Base-by-base conservation (phyloP, 2,888 invertebrate species). In the Perizoma affinitatum region DNA sequence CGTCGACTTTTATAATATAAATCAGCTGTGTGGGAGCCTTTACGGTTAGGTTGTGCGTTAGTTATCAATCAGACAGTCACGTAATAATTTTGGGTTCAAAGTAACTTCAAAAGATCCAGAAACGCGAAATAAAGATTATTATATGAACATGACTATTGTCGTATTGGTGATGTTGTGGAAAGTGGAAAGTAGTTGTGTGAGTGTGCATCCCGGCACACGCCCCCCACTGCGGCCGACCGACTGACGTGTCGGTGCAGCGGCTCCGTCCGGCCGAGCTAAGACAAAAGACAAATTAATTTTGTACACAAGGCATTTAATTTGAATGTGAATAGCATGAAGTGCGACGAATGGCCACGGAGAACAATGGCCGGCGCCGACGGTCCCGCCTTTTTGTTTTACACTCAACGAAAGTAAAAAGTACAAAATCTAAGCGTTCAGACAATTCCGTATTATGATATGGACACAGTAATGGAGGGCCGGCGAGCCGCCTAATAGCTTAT, bases 261-360 rank as follows among this genome's bases (percentile, higher is more conserved):
- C 73, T 74, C 75, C 72, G 78, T 75, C 70, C 72, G 40, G 50
- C 76, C 75, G 79, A 80, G 78, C 87, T 90, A 88, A 91, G 87
- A 92, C 92, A 92, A 92, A 92, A 90, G 92, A 92, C 91, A 91
- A 92, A 92, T 92, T 91, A 92, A 92, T 91, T 90, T 90, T 88
- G 90, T 91, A 92, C 91, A 89, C 90, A 85, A 84, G 84, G 85
- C 89, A 88, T 91, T 92, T 92, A 91, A 92, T 92, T 92, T 91
- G 88, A 92, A 91, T 91, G 90, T 89, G 91, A 92, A 91, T 91
- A 91, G 90, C 92, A 86, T 91, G 92, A 90, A 91, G 90, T 91
- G 92, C 89, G 90, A 89, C 92, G 92, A 91, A 91, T 91, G 89
- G 89, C 82, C 85, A 80, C 75, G 75, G 87, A 88, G 89, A 91